Conservation (phyloP, 2,113 vertebrate species). For the Melanerpes formicivorus region DNA sequence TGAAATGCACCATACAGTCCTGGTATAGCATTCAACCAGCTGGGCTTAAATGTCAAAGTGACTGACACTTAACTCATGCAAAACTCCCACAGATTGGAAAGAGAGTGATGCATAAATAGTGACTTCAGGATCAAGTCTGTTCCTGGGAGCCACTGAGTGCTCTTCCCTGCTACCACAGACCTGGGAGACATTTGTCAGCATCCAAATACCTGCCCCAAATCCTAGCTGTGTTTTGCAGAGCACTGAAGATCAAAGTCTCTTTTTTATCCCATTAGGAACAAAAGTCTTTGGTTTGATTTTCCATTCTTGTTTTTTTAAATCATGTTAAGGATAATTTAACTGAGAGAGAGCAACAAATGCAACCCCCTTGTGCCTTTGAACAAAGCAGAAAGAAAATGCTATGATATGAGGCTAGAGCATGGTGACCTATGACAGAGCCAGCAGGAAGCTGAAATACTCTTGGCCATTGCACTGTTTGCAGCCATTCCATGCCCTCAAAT, state of each 20-base stretch:
- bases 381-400: not conserved
- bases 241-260: not conserved
- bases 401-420: too few relatives aligned
- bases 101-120: conserved; percentile 41
- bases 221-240: not conserved
- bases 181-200: not conserved
- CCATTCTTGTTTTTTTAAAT: not conserved
- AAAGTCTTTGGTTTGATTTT: not conserved
- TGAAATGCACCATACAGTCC: not conserved
- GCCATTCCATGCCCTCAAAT: not conserved
- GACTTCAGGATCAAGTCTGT: conserved; percentile 65
- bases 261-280: not conserved
- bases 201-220: conserved; percentile 30
- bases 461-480: not conserved
- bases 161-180: not conserved
- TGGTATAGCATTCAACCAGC: conserved; percentile 44
- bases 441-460: not conserved
- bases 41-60: conserved; percentile 71
- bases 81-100: conserved; percentile 61
- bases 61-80: conserved; percentile 68
- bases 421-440: not conserved
- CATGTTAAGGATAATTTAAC: not conserved
- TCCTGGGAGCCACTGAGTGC: not conserved
- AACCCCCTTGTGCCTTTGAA: not conserved
- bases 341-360: not conserved